Conservation (phyloP, 2,113 vertebrate species). For the Lepus timidus region DNA sequence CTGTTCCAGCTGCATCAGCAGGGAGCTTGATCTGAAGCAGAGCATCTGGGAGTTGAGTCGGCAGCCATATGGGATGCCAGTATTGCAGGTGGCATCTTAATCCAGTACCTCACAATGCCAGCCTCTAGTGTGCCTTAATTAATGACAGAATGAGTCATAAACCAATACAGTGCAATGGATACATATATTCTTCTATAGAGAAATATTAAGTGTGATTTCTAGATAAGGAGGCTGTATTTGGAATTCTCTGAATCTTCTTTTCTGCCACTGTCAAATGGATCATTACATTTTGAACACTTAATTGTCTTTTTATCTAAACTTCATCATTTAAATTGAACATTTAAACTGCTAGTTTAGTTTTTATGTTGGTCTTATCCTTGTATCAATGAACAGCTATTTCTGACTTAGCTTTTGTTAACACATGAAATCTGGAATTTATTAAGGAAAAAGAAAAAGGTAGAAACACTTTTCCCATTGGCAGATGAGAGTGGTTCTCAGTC, state of each 20-base stretch:
- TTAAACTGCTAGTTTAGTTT: slow-evolving; percentile 55
- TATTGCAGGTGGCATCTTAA: no score
- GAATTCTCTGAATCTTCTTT: slow-evolving; percentile 49
- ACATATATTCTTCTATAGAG: background rate
- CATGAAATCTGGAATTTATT: slow-evolving; percentile 54
- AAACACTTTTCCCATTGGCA: background rate
- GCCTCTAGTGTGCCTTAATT: background rate
- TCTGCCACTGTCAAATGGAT: slow-evolving; percentile 57
- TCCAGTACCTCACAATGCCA: no score
- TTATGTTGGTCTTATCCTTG: slow-evolving; percentile 28
- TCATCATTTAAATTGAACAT: slow-evolving; percentile 61
- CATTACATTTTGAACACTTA: slow-evolving; percentile 73
- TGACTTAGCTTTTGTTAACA: slow-evolving; percentile 55
- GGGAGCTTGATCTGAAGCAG: no score
- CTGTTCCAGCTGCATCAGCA: background rate
- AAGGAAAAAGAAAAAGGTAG: background rate
- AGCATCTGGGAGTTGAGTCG: no score
- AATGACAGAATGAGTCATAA: background rate
- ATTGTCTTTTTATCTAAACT: slow-evolving; percentile 74
- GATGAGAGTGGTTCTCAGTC: background rate
- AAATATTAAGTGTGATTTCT: background rate
- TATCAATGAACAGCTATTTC: slow-evolving; percentile 44
- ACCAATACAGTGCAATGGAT: background rate
- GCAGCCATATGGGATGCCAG: no score
- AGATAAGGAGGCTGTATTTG: background rate